A percentile compares a stretch with the other conserved stretches of the same genome.
phyloP scores from a whole-genome alignment of 2,888 invertebrate species.

The Orthosia incerta region DNA sequence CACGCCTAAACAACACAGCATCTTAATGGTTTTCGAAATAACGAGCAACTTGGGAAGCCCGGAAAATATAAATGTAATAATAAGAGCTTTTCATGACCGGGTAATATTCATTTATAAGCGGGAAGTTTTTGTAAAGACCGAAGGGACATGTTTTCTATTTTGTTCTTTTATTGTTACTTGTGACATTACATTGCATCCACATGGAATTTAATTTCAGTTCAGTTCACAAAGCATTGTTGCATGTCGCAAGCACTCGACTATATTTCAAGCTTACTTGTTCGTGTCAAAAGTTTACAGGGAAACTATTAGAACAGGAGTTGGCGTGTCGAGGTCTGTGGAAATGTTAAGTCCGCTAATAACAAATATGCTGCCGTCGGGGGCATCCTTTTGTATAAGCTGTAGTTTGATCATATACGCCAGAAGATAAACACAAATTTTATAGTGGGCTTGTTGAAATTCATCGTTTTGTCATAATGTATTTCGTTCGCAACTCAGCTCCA shows the following conservation, averaged over 20 bases:
- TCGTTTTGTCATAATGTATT: constrained; percentile 14
- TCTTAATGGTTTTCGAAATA: constrained; percentile 50
- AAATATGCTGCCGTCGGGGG: constrained; percentile 26
- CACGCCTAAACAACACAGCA: constrained; percentile 19
- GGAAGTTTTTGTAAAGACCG: background rate
- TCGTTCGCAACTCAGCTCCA: background rate
- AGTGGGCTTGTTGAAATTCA: background rate
- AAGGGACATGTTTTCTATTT: constrained; percentile 30
- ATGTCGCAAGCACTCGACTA: constrained; percentile 44
- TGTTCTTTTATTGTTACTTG: constrained; percentile 19
- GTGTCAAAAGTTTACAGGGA: constrained; percentile 43
- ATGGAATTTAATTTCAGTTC: constrained; percentile 44
- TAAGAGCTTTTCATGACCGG: constrained; percentile 26
- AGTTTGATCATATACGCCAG: background rate
- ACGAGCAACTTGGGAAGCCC: constrained; percentile 27
- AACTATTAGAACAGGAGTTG: constrained; percentile 44
- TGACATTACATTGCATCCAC: constrained; percentile 32
- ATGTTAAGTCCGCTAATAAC: constrained; percentile 3
- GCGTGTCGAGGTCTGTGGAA: constrained; percentile 30
- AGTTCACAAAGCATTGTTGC: constrained; percentile 38
- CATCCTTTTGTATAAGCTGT: background rate
- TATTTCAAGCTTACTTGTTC: constrained; percentile 50
- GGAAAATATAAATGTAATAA: constrained; percentile 32
- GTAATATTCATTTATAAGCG: constrained; percentile 24
- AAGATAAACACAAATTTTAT: constrained; percentile 12